Percentiles rank a stretch among this genome's conserved stretches.
phyloP scores from a whole-genome alignment of 1,140 invertebrate genomes.

The Aethina tumida region DNA sequence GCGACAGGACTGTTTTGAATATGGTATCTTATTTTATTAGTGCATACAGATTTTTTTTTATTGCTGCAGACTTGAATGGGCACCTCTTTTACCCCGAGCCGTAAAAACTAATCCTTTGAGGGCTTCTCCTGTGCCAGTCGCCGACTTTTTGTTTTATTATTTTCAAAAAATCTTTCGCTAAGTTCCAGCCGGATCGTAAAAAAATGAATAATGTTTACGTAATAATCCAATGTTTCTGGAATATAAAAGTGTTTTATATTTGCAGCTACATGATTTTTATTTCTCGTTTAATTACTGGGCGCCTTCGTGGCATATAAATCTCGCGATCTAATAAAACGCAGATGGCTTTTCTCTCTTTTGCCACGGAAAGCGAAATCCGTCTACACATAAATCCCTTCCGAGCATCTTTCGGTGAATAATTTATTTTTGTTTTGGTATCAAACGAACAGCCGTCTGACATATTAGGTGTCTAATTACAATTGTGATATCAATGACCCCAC shows the following conservation, averaged over 20 bases:
- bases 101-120: conserved; percentile 17
- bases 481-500: no score
- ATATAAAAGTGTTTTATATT: conserved; percentile 13
- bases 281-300: conserved; percentile 12
- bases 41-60: conserved; percentile 16
- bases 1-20: conserved; percentile 9
- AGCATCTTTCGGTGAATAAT: no score
- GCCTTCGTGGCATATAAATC: conserved; percentile 10
- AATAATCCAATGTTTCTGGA: conserved; percentile 7
- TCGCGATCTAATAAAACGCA: conserved; percentile 12
- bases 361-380: no score
- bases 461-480: no score
- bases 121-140: conserved; percentile 6
- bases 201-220: conserved; percentile 9
- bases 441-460: no score
- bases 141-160: conserved; percentile 13
- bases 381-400: no score
- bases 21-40: conserved; percentile 12
- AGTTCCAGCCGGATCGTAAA: conserved; percentile 9
- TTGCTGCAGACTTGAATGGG: conserved; percentile 14
- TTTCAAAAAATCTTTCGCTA: conserved; percentile 10
- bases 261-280: conserved; percentile 15
- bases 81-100: conserved; percentile 9
- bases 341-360: conserved; percentile 9
- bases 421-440: no score